Evolutionary conservation across 2,113 vertebrate species (phyloP).

Genomic region (Cyprinodon brontotheroides): DNA sequence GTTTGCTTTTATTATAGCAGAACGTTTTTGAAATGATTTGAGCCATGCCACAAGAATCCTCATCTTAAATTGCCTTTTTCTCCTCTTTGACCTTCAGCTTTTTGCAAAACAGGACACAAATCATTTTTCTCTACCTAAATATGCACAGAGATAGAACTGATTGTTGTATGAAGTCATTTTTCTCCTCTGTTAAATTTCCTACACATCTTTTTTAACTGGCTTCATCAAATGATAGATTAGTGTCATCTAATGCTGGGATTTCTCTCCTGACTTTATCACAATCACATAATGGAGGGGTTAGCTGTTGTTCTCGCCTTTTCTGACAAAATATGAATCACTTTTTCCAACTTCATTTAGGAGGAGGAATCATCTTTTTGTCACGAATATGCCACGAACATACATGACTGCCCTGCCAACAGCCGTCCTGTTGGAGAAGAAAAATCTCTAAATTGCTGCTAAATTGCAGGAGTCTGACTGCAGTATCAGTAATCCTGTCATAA

Average conservation of each 20-base stretch:
- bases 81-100: not conserved
- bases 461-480: slow-evolving; percentile 58
- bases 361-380: slow-evolving; percentile 30
- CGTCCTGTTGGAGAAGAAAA: slow-evolving; percentile 40
- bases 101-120: not conserved
- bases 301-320: slow-evolving; percentile 9
- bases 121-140: not conserved
- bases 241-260: not conserved
- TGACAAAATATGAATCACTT: slow-evolving; percentile 15
- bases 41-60: too few relatives aligned
- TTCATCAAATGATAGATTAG: not conserved
- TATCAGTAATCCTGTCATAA: slow-evolving; percentile 59
- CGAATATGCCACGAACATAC: slow-evolving; percentile 21
- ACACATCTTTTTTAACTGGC: slow-evolving; percentile 2
- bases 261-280: not conserved
- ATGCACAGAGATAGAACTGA: not conserved
- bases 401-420: slow-evolving; percentile 26
- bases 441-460: slow-evolving; percentile 65
- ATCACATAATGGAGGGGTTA: not conserved
- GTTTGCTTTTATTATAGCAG: too few relatives aligned
- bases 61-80: too few relatives aligned
- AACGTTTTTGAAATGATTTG: too few relatives aligned
- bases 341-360: slow-evolving; percentile 1
- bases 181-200: not conserved
- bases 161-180: not conserved